These are phyloP conservation scores for Actinia equina DNA, from an alignment of 64 coral and sea anemone species.

Conservation along the genomic window DNA sequence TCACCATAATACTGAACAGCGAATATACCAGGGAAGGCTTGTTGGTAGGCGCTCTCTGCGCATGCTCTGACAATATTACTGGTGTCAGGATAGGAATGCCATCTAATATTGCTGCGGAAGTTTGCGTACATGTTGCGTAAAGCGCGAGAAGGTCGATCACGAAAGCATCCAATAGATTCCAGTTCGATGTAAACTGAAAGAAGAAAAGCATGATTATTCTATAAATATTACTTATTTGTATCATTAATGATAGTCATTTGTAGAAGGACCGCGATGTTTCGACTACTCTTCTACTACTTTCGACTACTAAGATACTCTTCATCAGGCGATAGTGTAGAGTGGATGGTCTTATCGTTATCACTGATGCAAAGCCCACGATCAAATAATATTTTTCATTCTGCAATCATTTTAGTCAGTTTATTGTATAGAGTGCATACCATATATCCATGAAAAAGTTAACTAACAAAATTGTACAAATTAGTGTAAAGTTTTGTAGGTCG, in stretches of 20 bases:
- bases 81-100: background rate
- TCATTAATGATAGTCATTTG: too few species aligned
- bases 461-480: too few species aligned
- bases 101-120: background rate
- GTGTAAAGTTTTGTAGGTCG: background rate
- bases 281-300: too few species aligned
- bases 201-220: background rate
- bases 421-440: too few species aligned
- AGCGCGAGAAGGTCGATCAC: background rate
- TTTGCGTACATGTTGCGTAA: background rate
- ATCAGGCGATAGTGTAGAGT: too few species aligned
- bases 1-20: constrained; percentile 21
- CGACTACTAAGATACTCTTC: too few species aligned
- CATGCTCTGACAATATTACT: background rate
- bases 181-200: background rate
- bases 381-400: too few species aligned
- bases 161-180: constrained; percentile 6
- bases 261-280: too few species aligned
- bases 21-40: background rate
- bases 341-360: background rate
- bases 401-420: too few species aligned
- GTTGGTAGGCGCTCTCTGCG: background rate
- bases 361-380: too few species aligned
- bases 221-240: background rate
- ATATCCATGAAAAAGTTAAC: too few species aligned